Conservation (phyloP, 2,113 vertebrate species). For the Pagrus major region DNA sequence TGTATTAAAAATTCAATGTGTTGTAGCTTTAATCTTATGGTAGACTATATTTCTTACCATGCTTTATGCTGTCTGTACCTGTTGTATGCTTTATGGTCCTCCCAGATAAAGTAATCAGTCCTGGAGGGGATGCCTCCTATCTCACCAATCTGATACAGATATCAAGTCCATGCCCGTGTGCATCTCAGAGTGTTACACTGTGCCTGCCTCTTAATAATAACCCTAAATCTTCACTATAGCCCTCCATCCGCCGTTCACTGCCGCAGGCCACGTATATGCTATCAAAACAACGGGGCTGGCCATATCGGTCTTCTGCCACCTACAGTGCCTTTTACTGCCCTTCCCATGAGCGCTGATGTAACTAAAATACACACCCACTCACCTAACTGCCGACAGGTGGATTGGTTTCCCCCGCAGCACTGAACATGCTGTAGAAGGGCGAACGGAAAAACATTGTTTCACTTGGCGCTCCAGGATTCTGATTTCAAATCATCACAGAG, state of each 20-base stretch:
- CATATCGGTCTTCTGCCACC: constrained; percentile 45
- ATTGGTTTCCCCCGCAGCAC: constrained; percentile 46
- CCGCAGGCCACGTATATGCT: constrained; percentile 60
- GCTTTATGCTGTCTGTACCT: not conserved
- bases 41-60: not conserved
- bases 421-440: constrained; percentile 18
- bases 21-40: not conserved
- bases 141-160: constrained; percentile 49
- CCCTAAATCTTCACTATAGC: constrained; percentile 49
- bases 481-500: constrained; percentile 63
- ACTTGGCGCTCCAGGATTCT: constrained; percentile 43
- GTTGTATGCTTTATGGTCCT: constrained; percentile 10
- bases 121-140: constrained; percentile 44
- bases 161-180: constrained; percentile 43
- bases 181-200: constrained; percentile 29
- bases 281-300: constrained; percentile 54
- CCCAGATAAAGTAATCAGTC: constrained; percentile 44
- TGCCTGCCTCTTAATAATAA: constrained; percentile 58
- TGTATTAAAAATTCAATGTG: not conserved
- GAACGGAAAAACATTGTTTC: constrained; percentile 35
- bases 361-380: constrained; percentile 54
- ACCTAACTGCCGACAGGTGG: constrained; percentile 28
- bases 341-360: constrained; percentile 46
- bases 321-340: constrained; percentile 53
- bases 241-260: constrained; percentile 33